A percentile compares a stretch with the other conserved stretches of the same genome.
These are phyloP conservation scores for Chydorus sphaericus DNA, from an alignment of 2,888 invertebrate genomes.

Conservation along the genomic window DNA sequence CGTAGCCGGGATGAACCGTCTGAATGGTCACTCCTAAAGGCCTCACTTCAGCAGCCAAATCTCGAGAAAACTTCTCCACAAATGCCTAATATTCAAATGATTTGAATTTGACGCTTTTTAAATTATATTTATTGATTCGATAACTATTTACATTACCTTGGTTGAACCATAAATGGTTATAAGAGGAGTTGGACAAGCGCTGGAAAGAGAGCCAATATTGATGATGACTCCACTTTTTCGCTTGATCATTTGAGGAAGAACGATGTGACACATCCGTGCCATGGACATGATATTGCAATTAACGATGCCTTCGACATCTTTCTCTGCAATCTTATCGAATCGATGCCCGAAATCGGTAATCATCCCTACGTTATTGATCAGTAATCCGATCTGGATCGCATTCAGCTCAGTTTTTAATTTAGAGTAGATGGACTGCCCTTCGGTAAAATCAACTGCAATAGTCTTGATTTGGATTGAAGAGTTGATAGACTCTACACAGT, in stretches of 20 bases:
- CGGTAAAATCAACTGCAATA: slow-evolving; percentile 66
- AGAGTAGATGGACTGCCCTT: slow-evolving; percentile 49
- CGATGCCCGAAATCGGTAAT: slow-evolving; percentile 66
- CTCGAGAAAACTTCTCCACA: slow-evolving; percentile 63
- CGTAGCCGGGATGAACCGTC: slow-evolving; percentile 39
- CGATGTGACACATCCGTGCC: slow-evolving; percentile 66
- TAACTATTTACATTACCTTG: slow-evolving; percentile 53
- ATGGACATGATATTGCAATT: slow-evolving; percentile 64
- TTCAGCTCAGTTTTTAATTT: slow-evolving; percentile 49
- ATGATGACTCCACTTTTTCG: slow-evolving; percentile 69
- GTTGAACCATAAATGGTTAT: slow-evolving; percentile 73
- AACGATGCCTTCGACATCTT: slow-evolving; percentile 48
- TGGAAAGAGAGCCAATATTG: slow-evolving; percentile 74
- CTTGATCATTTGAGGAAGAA: slow-evolving; percentile 71
- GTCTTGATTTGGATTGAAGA: slow-evolving; percentile 54
- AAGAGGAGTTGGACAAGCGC: slow-evolving; percentile 63
- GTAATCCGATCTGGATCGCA: slow-evolving; percentile 63
- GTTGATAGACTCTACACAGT: background rate
- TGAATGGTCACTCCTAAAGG: slow-evolving; percentile 21
- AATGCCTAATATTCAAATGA: slow-evolving; percentile 43
- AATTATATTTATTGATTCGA: too few species aligned
- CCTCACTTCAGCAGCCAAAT: slow-evolving; percentile 56
- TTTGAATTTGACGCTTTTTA: background rate
- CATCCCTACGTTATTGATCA: slow-evolving; percentile 86
- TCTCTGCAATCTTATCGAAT: slow-evolving; percentile 32